Evolutionary conservation across 2,888 invertebrate genomes (phyloP).

Genomic region (Lasioglossum malachurum): DNA sequence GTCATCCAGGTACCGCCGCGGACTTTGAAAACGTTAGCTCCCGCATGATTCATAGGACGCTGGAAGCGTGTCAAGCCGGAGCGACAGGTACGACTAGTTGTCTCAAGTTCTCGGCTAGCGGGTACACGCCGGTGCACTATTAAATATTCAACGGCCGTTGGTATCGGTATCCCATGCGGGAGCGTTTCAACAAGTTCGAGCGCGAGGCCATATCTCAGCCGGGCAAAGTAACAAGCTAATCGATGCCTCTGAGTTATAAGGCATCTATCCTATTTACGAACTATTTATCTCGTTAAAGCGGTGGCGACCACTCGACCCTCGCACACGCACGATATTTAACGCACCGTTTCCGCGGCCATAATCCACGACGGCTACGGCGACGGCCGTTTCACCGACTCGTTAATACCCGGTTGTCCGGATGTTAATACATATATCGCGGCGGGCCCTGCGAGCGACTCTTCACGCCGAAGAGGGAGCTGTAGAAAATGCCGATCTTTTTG

Average conservation of each 20-base stretch:
- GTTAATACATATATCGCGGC: conserved; percentile 63
- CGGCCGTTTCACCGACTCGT: conserved; percentile 12
- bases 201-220: conserved; percentile 56
- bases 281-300: conserved; percentile 63
- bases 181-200: conserved; percentile 57
- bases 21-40: background rate
- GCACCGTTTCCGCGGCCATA: conserved; percentile 36
- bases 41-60: background rate
- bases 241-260: conserved; percentile 61
- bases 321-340: conserved; percentile 45
- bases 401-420: conserved; percentile 32
- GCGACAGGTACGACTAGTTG: conserved; percentile 18
- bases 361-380: background rate
- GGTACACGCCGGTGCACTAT: conserved; percentile 42
- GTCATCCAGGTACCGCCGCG: background rate
- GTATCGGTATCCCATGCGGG: conserved; percentile 37
- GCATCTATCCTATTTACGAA: conserved; percentile 60
- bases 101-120: conserved; percentile 35
- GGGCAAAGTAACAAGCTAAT: conserved; percentile 60
- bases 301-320: conserved; percentile 28
- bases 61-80: conserved; percentile 7
- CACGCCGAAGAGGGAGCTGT: background rate
- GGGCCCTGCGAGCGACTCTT: background rate
- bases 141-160: conserved; percentile 60
- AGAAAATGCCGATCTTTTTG: background rate